phyloP scores from a whole-genome alignment of 2,888 invertebrate species.

The Scaptomyza parva region DNA sequence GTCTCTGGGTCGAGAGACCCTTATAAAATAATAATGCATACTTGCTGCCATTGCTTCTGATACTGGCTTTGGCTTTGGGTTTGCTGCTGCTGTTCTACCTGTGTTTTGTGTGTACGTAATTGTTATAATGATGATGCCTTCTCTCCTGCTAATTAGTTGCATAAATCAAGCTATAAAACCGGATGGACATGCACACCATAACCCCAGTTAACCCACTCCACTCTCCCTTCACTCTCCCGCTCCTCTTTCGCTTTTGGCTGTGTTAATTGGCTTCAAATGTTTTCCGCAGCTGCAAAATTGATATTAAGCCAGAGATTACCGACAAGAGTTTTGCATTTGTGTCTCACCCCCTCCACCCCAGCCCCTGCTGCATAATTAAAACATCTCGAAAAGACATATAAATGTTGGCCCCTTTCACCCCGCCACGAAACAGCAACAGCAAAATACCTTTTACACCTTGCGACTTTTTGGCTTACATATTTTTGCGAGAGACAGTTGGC shows the following conservation, averaged over 20 bases:
- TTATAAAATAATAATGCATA: conserved; percentile 45
- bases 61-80: no score
- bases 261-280: conserved; percentile 75
- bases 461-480: conserved; percentile 54
- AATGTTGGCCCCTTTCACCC: no score
- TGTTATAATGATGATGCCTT: conserved; percentile 61
- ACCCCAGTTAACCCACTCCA: no score
- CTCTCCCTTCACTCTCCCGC: neutral
- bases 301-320: conserved; percentile 44
- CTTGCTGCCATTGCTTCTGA: no score
- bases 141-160: conserved; percentile 73
- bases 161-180: conserved; percentile 74
- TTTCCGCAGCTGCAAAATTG: conserved; percentile 57
- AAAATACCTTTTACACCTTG: conserved; percentile 36
- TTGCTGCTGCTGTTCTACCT: neutral
- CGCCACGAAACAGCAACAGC: no score
- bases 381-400: conserved; percentile 52
- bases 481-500: conserved; percentile 19
- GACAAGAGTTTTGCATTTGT: conserved; percentile 75
- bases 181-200: conserved; percentile 37
- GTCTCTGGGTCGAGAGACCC: neutral
- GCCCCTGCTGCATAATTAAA: conserved; percentile 67
- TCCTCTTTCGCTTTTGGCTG: neutral
- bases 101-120: neutral
- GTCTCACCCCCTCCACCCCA: conserved; percentile 14